phyloP scores from a whole-genome alignment of 2,888 invertebrate species.

The Drosophila testacea region DNA sequence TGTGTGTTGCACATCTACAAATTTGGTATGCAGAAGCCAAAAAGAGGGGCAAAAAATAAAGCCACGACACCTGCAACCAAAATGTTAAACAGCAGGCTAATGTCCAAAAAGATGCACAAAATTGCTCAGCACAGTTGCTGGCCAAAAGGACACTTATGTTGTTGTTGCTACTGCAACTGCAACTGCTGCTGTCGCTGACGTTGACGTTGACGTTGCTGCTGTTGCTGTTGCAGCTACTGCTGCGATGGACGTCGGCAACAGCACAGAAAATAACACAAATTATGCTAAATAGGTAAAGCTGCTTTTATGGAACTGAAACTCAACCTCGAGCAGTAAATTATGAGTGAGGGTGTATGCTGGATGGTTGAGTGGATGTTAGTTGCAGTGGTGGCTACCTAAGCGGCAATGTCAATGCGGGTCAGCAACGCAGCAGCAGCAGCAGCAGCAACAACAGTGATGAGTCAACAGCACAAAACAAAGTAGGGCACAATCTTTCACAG shows the following conservation, averaged over 20 bases:
- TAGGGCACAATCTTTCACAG: slow-evolving; percentile 16
- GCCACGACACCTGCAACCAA: slow-evolving; percentile 54
- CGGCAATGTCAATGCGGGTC: slow-evolving; percentile 67
- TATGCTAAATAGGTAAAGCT: slow-evolving; percentile 79
- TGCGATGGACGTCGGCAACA: slow-evolving; percentile 45
- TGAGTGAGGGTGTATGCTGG: slow-evolving; percentile 35
- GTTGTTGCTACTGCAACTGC: slow-evolving; percentile 27
- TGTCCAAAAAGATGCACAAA: slow-evolving; percentile 59
- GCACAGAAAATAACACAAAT: slow-evolving; percentile 66
- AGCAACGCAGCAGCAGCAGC: slow-evolving; percentile 38
- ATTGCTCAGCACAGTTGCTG: slow-evolving; percentile 49
- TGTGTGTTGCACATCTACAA: slow-evolving; percentile 24
- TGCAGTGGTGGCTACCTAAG: slow-evolving; percentile 44
- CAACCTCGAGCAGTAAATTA: slow-evolving; percentile 72
- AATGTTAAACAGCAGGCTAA: slow-evolving; percentile 68
- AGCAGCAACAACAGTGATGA: slow-evolving; percentile 24
- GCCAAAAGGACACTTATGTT: slow-evolving; percentile 39
- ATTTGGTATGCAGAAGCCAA: slow-evolving; percentile 48
- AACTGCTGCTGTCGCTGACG: slow-evolving; percentile 28
- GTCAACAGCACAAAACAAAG: slow-evolving; percentile 36
- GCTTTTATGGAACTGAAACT: slow-evolving; percentile 74
- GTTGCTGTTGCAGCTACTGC: slow-evolving; percentile 25
- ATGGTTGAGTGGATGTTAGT: slow-evolving; percentile 4
- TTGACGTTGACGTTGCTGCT: slow-evolving; percentile 28
- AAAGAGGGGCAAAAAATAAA: slow-evolving; percentile 5